Conservation (phyloP, 2,797 vertebrate genomes). For the Podargus strigoides region DNA sequence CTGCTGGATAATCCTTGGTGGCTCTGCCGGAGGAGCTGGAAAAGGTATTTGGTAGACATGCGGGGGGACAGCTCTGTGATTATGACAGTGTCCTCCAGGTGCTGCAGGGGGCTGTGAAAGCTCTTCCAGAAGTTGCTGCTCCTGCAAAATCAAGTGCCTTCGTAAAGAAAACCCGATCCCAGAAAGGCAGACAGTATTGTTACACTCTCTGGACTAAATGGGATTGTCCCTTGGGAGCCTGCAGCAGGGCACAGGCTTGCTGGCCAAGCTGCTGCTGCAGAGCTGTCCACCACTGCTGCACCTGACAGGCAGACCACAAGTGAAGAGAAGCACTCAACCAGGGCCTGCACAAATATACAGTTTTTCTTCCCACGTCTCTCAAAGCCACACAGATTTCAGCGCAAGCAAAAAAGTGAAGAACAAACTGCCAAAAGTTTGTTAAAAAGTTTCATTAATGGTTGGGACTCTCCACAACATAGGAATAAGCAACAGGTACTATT, state of each 20-base stretch:
- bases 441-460: background rate
- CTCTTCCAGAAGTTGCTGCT: slow-evolving; percentile 81
- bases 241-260: no score
- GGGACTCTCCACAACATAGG: background rate
- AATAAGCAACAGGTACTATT: background rate
- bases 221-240: no score
- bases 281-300: background rate
- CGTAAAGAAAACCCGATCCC: background rate
- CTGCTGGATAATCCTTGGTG: slow-evolving; percentile 80
- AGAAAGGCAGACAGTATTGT: background rate
- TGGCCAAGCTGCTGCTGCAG: background rate
- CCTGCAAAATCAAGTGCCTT: slow-evolving; percentile 63
- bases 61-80: background rate
- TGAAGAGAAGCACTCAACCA: background rate
- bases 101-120: slow-evolving; percentile 64
- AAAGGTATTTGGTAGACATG: slow-evolving; percentile 61
- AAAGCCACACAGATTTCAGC: background rate
- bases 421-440: background rate
- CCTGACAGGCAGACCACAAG: background rate
- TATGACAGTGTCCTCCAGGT: slow-evolving; percentile 35
- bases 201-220: background rate
- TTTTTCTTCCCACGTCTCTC: background rate
- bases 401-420: background rate
- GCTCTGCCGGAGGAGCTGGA: slow-evolving; percentile 35
- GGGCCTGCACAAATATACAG: background rate